Percentiles rank a stretch among this genome's conserved stretches.
These are phyloP conservation scores for Gryon sp. DNA, from an alignment of 1,140 invertebrate genomes.

Conservation along the genomic window DNA sequence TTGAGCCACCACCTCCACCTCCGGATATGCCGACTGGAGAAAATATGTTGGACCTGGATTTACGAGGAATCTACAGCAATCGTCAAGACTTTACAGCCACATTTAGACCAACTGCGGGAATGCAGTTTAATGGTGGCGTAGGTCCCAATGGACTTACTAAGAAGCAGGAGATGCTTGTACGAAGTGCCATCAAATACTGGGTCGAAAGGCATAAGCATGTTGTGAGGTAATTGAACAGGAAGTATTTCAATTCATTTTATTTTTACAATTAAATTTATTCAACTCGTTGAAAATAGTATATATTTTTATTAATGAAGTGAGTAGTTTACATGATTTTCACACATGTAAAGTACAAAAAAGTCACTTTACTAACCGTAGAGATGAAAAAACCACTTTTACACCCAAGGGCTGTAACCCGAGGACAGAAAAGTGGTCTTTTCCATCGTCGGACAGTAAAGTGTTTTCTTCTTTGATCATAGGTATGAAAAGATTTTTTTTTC, in stretches of 20 bases:
- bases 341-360: too few species aligned
- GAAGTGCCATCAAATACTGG: conserved; percentile 93
- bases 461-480: too few species aligned
- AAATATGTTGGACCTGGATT: conserved; percentile 82
- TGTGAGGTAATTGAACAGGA: conserved; percentile 82
- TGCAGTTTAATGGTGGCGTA: conserved; percentile 80
- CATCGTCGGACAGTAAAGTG: too few species aligned
- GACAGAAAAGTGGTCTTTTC: too few species aligned
- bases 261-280: too few species aligned
- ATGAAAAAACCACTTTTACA: too few species aligned
- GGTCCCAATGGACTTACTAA: conserved; percentile 88
- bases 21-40: conserved; percentile 63
- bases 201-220: conserved; percentile 92
- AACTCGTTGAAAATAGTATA: too few species aligned
- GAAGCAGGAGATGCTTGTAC: conserved; percentile 89
- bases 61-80: conserved; percentile 87
- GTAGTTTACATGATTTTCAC: too few species aligned
- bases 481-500: not conserved
- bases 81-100: conserved; percentile 87
- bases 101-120: conserved; percentile 83
- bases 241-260: not conserved
- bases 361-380: too few species aligned
- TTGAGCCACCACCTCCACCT: conserved; percentile 59
- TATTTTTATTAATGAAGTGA: too few species aligned
- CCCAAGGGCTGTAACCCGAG: too few species aligned